Conservation (phyloP, 2,888 invertebrate species). For the Platycheirus albimanus region DNA sequence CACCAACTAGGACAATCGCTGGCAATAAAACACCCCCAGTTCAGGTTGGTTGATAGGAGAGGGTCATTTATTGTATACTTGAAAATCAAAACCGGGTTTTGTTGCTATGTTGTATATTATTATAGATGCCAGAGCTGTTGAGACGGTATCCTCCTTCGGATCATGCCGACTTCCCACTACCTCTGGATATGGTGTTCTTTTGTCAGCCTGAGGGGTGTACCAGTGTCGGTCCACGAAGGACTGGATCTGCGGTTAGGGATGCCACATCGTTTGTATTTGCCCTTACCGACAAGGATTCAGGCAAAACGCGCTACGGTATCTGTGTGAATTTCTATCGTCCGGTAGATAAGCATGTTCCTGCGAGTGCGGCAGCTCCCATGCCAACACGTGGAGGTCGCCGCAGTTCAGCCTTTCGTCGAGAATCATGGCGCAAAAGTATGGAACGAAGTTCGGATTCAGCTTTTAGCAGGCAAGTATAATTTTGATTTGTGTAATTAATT, state of each 20-base stretch:
- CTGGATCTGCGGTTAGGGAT: constrained; percentile 89
- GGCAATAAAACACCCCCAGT: constrained; percentile 87
- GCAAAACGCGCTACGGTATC: constrained; percentile 96
- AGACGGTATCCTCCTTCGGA: constrained; percentile 97
- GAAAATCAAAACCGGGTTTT: not conserved
- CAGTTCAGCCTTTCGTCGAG: constrained; percentile 87
- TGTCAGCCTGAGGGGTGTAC: constrained; percentile 99
- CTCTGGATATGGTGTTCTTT: constrained; percentile 99
- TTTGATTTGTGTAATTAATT: not conserved
- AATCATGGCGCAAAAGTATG: constrained; percentile 96
- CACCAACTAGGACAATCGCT: constrained; percentile 85
- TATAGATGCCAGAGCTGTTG: constrained; percentile 94
- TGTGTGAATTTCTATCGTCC: constrained; percentile 99
- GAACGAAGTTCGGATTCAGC: constrained; percentile 96
- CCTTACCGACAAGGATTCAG: constrained; percentile 99
- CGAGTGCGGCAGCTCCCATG: constrained; percentile 68
- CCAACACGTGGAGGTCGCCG: constrained; percentile 80
- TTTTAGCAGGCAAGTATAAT: constrained; percentile 91
- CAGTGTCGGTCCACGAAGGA: constrained; percentile 93
- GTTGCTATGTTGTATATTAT: not conserved
- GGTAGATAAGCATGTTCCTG: constrained; percentile 86
- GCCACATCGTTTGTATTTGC: constrained; percentile 99
- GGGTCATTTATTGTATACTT: not conserved
- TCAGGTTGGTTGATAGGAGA: constrained; percentile 85
- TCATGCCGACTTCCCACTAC: constrained; percentile 98